A percentile compares a stretch with the other conserved stretches of the same genome.
phyloP scores from a whole-genome alignment of 2,888 invertebrate genomes.

The Ophion ventricosus region DNA sequence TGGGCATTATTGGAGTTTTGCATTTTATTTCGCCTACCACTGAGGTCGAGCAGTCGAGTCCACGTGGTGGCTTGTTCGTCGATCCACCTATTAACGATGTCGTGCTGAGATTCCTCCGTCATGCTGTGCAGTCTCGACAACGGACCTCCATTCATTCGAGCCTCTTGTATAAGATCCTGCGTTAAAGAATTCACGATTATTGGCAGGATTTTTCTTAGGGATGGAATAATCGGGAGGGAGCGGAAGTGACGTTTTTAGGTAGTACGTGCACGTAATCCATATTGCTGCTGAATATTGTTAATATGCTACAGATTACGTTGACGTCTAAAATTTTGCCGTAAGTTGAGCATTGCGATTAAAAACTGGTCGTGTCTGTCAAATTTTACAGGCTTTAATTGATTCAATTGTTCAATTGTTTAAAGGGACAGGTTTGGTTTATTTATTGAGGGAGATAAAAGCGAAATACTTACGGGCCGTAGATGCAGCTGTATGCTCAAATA shows the following conservation, averaged over 20 bases:
- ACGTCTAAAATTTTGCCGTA: too few relatives aligned
- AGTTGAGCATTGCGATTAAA: too few relatives aligned
- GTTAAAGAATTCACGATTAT: background rate
- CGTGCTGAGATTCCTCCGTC: background rate
- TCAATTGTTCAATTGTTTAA: too few relatives aligned
- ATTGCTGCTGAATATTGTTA: too few relatives aligned
- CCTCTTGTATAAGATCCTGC: slow-evolving; percentile 45
- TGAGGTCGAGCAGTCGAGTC: slow-evolving; percentile 25
- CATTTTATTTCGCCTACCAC: slow-evolving; percentile 25
- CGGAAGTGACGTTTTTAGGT: too few relatives aligned
- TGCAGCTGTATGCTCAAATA: slow-evolving; percentile 80
- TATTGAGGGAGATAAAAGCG: background rate
- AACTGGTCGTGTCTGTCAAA: too few relatives aligned
- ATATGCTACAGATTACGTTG: too few relatives aligned
- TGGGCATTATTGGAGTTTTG: background rate
- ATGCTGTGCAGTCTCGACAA: slow-evolving; percentile 29
- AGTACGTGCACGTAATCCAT: too few relatives aligned
- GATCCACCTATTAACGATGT: background rate
- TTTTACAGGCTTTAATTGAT: too few relatives aligned
- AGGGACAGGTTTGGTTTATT: background rate
- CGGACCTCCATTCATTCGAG: slow-evolving; percentile 10
- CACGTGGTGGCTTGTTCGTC: background rate
- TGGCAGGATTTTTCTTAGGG: background rate
- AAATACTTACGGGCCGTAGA: slow-evolving; percentile 39
- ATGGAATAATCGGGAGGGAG: too few relatives aligned